phyloP scores from a whole-genome alignment of 2,113 vertebrate species.

The Perca fluviatilis region DNA sequence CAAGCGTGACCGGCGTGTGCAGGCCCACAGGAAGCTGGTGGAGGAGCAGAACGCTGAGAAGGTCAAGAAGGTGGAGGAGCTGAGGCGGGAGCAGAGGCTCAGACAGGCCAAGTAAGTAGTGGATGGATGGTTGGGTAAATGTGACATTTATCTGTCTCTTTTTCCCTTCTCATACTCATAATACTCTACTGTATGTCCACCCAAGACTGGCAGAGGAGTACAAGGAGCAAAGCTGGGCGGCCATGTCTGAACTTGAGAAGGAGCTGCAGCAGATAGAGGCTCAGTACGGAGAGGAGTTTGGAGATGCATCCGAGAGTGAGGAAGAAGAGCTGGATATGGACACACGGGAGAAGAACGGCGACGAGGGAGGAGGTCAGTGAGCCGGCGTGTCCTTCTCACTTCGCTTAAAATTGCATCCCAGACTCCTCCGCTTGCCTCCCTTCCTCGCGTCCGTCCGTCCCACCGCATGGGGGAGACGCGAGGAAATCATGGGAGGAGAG shows the following conservation, averaged over 20 bases:
- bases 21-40: slow-evolving; percentile 92
- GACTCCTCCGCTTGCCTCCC: too few species aligned
- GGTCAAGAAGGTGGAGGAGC: slow-evolving; percentile 89
- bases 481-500: too few species aligned
- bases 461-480: too few species aligned
- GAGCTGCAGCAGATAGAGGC: slow-evolving; percentile 96
- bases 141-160: neutral
- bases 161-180: neutral
- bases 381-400: neutral
- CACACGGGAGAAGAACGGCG: slow-evolving; percentile 34
- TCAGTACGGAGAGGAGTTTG: slow-evolving; percentile 93
- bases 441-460: too few species aligned
- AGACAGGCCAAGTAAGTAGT: slow-evolving; percentile 90
- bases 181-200: neutral
- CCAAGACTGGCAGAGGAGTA: slow-evolving; percentile 91
- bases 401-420: too few species aligned
- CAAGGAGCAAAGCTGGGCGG: slow-evolving; percentile 96
- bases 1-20: slow-evolving; percentile 93
- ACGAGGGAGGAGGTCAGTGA: slow-evolving; percentile 65
- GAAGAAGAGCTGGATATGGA: slow-evolving; percentile 80
- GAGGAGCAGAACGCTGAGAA: slow-evolving; percentile 96
- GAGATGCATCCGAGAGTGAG: slow-evolving; percentile 88
- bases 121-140: neutral
- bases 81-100: slow-evolving; percentile 91
- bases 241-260: slow-evolving; percentile 92